Conservation (phyloP, 2,797 vertebrate species). For the Diceros bicornis region DNA sequence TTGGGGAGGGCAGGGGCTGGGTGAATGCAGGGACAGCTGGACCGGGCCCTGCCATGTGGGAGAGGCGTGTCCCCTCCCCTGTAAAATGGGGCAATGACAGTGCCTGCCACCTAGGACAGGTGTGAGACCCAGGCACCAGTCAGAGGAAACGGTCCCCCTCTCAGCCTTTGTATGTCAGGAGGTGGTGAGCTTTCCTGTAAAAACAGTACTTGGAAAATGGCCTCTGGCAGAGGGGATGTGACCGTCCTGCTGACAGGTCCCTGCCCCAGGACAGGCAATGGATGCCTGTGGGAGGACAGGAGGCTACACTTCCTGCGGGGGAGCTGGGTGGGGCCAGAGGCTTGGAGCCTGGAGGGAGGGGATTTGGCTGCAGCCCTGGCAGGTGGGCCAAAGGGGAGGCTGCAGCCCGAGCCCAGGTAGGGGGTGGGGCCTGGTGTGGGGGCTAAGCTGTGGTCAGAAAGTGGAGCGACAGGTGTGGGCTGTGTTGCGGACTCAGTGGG, state of each 20-base stretch:
- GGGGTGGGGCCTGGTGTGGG: background rate
- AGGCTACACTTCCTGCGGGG: background rate
- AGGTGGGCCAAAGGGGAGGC: background rate
- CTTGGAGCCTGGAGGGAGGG: background rate
- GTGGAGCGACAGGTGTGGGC: background rate
- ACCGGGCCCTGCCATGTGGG: rapidly evolving
- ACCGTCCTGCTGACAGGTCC: background rate
- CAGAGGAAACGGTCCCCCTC: background rate
- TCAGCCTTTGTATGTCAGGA: background rate
- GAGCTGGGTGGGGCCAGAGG: background rate
- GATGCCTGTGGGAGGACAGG: background rate
- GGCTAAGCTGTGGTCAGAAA: rapidly evolving
- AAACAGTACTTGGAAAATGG: background rate
- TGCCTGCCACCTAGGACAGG: background rate
- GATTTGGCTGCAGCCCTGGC: no score
- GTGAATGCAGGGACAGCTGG: background rate
- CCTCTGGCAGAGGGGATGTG: background rate
- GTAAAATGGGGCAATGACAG: background rate
- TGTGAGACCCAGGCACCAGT: rapidly evolving
- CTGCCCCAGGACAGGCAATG: background rate
- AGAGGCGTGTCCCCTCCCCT: background rate
- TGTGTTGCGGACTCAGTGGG: background rate
- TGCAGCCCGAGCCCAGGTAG: background rate
- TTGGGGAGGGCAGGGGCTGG: background rate
- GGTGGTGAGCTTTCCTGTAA: background rate